Conservation (phyloP, 2,888 invertebrate genomes). For the Rugalucina vietnamica region DNA sequence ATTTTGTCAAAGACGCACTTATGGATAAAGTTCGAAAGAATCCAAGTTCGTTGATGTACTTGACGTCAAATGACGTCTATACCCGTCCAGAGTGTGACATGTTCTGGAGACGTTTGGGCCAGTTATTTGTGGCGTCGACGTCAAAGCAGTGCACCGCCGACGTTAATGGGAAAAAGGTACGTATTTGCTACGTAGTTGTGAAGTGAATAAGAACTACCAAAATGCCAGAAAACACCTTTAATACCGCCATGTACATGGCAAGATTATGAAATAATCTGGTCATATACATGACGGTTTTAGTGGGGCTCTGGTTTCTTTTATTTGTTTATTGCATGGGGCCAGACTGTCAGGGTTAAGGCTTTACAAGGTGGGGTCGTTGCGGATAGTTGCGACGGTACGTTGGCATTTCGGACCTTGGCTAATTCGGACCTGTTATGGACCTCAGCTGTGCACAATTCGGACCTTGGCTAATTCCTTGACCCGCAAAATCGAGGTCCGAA, state of each 20-base stretch:
- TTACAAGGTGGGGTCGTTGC: too few relatives aligned
- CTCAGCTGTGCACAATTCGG: too few relatives aligned
- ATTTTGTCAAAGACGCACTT: slow-evolving; percentile 51
- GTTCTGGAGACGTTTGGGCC: slow-evolving; percentile 72
- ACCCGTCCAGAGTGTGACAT: slow-evolving; percentile 72
- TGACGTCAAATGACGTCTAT: slow-evolving; percentile 61
- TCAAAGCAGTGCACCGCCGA: slow-evolving; percentile 70
- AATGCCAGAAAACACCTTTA: not conserved
- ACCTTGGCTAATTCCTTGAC: too few relatives aligned
- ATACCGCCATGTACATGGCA: not conserved
- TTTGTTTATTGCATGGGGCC: too few relatives aligned
- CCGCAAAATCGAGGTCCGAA: too few relatives aligned
- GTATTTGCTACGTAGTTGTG: not conserved
- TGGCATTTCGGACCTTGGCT: too few relatives aligned
- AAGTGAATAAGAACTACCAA: not conserved
- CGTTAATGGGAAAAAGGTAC: slow-evolving; percentile 69
- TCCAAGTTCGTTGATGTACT: slow-evolving; percentile 54
- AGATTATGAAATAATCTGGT: not conserved
- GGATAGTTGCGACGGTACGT: too few relatives aligned
- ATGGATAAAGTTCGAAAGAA: slow-evolving; percentile 54
- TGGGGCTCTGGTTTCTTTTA: too few relatives aligned
- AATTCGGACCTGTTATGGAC: too few relatives aligned
- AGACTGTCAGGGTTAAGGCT: too few relatives aligned
- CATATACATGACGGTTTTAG: not conserved
- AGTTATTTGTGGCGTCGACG: slow-evolving; percentile 72